Evolutionary conservation across 2,113 vertebrate species (phyloP).

Genomic region (Leucopternis melanops): DNA sequence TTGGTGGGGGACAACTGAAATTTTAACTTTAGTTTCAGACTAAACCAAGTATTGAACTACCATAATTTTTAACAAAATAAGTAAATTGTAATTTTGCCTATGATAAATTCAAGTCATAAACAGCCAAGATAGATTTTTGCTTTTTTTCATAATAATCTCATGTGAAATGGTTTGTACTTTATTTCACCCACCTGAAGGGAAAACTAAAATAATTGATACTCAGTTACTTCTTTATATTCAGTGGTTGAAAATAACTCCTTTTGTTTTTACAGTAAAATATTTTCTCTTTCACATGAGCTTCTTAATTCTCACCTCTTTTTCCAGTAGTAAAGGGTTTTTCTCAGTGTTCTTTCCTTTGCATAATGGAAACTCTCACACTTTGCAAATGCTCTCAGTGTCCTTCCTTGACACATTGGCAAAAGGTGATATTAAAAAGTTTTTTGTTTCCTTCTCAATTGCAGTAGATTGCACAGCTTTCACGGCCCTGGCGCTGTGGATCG

Average conservation of each 20-base stretch:
- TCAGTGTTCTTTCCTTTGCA: not conserved
- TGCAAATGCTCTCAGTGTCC: not conserved
- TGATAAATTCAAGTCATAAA: not conserved
- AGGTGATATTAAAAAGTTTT: not conserved
- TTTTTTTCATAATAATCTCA: not conserved
- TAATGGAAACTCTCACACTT: not conserved
- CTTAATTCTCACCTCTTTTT: not conserved
- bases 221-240: not conserved
- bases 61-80: not conserved
- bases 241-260: not conserved
- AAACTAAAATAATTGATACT: not conserved
- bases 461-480: not conserved
- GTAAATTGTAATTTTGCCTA: not conserved
- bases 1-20: not conserved
- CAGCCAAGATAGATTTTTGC: not conserved
- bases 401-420: not conserved
- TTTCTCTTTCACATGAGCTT: not conserved
- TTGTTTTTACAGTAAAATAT: not conserved
- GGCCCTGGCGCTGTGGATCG: no score
- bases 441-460: not conserved
- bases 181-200: not conserved
- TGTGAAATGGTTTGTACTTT: not conserved
- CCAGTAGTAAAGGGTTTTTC: not conserved
- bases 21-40: not conserved
- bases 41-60: not conserved